Evolutionary conservation across 2,113 vertebrate genomes (phyloP).

Genomic region (Trichomycterus rosablanca): DNA sequence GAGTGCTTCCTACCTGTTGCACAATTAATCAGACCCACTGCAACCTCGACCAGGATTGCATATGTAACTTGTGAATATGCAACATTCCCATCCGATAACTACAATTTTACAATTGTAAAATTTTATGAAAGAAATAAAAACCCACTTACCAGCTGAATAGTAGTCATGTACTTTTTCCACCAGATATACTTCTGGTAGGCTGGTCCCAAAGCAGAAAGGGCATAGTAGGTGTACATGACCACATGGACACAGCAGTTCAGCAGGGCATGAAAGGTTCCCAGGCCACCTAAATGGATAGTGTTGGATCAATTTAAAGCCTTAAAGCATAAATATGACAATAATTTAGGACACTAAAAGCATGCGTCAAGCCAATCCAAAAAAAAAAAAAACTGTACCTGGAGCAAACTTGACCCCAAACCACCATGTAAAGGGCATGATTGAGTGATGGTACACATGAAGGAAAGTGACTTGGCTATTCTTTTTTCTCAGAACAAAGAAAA

Average conservation of each 20-base stretch:
- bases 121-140: background rate
- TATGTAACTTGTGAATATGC: too few relatives aligned
- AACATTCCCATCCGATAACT: too few relatives aligned
- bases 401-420: conserved; percentile 80
- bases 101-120: background rate
- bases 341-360: too few relatives aligned
- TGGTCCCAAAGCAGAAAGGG: conserved; percentile 76
- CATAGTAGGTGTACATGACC: conserved; percentile 84
- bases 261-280: conserved; percentile 82
- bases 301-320: too few relatives aligned
- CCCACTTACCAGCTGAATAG: conserved; percentile 72
- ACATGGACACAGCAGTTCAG: conserved; percentile 77
- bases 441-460: conserved; percentile 84
- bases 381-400: conserved; percentile 34
- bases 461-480: conserved; percentile 84
- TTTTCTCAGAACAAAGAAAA: conserved; percentile 86
- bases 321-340: too few relatives aligned
- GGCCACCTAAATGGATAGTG: conserved; percentile 80
- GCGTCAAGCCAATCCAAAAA: too few relatives aligned
- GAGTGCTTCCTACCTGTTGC: too few relatives aligned
- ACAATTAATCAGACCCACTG: too few relatives aligned
- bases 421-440: conserved; percentile 87
- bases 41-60: too few relatives aligned
- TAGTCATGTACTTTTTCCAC: conserved; percentile 87
- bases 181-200: conserved; percentile 79